These are phyloP conservation scores for Pomatorhinus ruficollis DNA, from an alignment of 2,113 vertebrate species.

Conservation along the genomic window DNA sequence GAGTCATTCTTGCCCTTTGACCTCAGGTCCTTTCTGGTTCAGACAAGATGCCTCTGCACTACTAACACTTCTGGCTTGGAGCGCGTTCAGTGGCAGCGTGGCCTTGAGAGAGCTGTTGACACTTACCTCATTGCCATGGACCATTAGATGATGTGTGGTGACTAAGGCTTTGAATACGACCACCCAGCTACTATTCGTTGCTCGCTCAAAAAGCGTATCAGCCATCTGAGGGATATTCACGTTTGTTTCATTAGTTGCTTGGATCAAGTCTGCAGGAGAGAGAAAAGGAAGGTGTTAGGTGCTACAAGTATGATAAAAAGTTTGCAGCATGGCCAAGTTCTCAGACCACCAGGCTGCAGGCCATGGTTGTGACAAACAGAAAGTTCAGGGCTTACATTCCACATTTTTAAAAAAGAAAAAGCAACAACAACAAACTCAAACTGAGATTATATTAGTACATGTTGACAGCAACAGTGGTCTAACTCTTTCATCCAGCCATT, in stretches of 20 bases:
- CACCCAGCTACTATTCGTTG: conserved; percentile 98
- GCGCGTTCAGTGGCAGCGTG: not conserved
- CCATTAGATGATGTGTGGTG: conserved; percentile 98
- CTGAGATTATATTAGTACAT: not conserved
- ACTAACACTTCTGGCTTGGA: not conserved
- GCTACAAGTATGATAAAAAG: not conserved
- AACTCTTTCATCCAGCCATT: not conserved
- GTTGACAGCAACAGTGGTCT: not conserved
- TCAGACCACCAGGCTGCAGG: not conserved
- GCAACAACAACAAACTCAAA: not conserved
- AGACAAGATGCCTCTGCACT: not conserved
- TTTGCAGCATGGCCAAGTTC: not conserved
- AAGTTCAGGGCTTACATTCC: not conserved
- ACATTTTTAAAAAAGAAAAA: not conserved
- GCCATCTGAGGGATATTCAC: conserved; percentile 99
- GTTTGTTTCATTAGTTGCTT: conserved; percentile 98
- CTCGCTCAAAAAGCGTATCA: conserved; percentile 94
- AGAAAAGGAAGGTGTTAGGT: not conserved
- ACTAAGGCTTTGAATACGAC: conserved; percentile 98
- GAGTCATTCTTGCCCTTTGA: not conserved
- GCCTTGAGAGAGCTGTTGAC: not conserved
- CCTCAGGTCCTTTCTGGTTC: not conserved
- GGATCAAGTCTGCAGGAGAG: conserved; percentile 88
- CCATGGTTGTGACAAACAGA: not conserved
- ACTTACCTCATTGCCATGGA: conserved; percentile 95